Evolutionary conservation across 2,888 invertebrate species (phyloP).

Genomic region (Rhagonycha lutea): DNA sequence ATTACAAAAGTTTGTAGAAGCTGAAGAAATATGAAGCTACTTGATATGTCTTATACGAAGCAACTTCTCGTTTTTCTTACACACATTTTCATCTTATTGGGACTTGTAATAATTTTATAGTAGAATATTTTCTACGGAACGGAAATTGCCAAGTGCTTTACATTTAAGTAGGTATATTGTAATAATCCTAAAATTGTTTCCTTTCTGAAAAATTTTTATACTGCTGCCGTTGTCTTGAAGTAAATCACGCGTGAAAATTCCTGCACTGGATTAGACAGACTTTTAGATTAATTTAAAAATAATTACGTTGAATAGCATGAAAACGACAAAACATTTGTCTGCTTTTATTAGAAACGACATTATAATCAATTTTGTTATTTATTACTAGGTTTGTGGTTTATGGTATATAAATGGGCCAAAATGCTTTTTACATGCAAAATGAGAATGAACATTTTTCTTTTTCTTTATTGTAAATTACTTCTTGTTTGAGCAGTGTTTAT

Average conservation of each 20-base stretch:
- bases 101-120: conserved; percentile 15
- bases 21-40: conserved; percentile 41
- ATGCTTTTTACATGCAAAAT: not conserved
- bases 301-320: not conserved
- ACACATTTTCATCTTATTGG: conserved; percentile 14
- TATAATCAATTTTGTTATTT: not conserved
- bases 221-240: not conserved
- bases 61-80: conserved; percentile 35
- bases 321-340: not conserved
- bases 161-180: not conserved
- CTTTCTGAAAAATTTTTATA: not conserved
- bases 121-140: not conserved
- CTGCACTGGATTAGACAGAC: not conserved
- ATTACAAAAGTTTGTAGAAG: conserved; percentile 38
- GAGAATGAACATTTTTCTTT: not conserved
- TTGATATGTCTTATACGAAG: conserved; percentile 39
- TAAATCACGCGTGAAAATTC: not conserved
- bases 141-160: not conserved
- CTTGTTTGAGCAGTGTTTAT: not conserved
- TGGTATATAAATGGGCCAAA: not conserved
- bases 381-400: not conserved
- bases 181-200: not conserved
- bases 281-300: not conserved
- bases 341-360: not conserved
- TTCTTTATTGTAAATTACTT: not conserved